A percentile compares a stretch with the other conserved stretches of the same genome.
These are phyloP conservation scores for Heloderma charlesbogerti DNA, from an alignment of 2,113 vertebrate genomes.

Conservation along the genomic window DNA sequence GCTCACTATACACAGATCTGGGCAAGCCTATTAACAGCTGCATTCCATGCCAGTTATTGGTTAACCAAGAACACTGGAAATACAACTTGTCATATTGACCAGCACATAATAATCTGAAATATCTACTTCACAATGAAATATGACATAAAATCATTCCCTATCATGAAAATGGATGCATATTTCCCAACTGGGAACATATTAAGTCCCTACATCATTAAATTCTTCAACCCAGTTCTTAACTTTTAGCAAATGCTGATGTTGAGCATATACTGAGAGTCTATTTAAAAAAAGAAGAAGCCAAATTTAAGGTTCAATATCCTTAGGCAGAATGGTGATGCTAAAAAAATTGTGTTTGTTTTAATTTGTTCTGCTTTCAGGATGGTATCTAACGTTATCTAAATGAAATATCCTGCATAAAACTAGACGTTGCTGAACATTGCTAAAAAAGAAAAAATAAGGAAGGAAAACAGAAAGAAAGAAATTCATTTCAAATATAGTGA, in stretches of 20 bases:
- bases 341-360: background rate
- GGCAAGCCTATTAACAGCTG: background rate
- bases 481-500: background rate
- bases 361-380: background rate
- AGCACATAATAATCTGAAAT: background rate
- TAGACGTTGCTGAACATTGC: background rate
- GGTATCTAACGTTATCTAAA: background rate
- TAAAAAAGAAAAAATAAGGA: background rate
- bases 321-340: background rate
- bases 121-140: background rate
- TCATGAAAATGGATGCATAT: background rate
- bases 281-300: background rate
- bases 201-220: background rate
- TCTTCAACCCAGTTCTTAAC: background rate
- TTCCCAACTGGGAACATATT: background rate
- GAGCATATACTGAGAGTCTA: background rate
- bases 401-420: background rate
- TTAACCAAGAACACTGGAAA: background rate
- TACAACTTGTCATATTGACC: background rate
- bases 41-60: background rate
- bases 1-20: background rate
- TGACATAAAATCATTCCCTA: background rate
- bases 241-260: constrained; percentile 4
- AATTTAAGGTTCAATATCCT: background rate
- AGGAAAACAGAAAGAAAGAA: background rate